Evolutionary conservation across 1,140 invertebrate species (phyloP).

Genomic region (Halesus radiatus): DNA sequence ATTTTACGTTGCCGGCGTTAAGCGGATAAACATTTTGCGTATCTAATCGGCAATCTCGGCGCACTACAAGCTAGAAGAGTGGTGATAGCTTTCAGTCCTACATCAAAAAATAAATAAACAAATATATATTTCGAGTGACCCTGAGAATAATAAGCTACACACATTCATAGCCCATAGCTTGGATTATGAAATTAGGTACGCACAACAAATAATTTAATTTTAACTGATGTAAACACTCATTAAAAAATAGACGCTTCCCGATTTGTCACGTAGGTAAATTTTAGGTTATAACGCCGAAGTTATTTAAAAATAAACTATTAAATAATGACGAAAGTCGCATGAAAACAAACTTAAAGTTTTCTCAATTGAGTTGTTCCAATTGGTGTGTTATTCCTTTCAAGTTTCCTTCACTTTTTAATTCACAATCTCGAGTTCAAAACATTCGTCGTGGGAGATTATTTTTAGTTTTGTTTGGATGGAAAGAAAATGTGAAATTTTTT

Average conservation of each 20-base stretch:
- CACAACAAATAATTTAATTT: no score
- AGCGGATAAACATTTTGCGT: no score
- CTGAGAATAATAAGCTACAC: no score
- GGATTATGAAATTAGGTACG: no score
- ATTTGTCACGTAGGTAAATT: constrained; percentile 32
- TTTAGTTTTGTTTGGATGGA: constrained; percentile 29
- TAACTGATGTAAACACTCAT: background rate
- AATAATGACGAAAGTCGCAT: background rate
- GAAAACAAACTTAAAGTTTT: background rate
- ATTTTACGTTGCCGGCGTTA: no score
- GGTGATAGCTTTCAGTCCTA: no score
- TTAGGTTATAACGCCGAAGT: constrained; percentile 18
- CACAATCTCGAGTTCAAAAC: constrained; percentile 33
- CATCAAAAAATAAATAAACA: no score
- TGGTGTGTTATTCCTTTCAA: background rate
- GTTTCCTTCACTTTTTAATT: constrained; percentile 39
- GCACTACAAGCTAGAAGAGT: no score
- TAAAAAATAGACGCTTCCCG: constrained; percentile 34
- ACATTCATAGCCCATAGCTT: no score
- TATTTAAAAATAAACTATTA: constrained; percentile 38
- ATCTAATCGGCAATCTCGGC: no score
- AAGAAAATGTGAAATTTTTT: background rate
- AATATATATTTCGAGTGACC: no score
- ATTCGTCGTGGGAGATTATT: constrained; percentile 43
- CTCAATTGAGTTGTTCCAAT: background rate